Conservation (phyloP, 2,888 invertebrate genomes). For the Prosapia bicincta region DNA sequence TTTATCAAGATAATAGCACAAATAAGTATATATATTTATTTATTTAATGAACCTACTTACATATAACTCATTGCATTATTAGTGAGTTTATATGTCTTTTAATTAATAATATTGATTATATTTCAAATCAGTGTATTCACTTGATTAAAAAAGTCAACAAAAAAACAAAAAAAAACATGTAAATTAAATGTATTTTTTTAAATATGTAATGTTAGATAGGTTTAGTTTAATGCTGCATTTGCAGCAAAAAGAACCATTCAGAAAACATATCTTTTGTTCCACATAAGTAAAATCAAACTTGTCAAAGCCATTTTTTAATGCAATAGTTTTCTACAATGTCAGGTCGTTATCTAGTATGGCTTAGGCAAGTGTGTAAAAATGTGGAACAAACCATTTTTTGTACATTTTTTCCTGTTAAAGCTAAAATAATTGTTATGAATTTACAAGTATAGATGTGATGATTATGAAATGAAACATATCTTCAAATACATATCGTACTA, state of each 20-base stretch:
- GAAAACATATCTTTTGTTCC: neutral
- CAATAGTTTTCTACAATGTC: neutral
- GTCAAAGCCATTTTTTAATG: neutral
- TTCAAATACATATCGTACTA: constrained; percentile 2
- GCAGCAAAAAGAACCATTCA: neutral
- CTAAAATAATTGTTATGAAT: neutral
- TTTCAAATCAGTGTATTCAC: neutral
- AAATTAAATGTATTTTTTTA: constrained; percentile 2
- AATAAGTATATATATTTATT: neutral
- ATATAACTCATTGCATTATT: neutral
- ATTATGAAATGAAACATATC: neutral
- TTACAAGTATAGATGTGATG: neutral
- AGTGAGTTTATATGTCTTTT: neutral
- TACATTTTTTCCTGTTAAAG: neutral
- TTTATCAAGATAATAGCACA: neutral
- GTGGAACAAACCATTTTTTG: neutral
- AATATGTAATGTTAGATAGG: neutral
- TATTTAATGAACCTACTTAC: neutral
- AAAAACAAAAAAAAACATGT: neutral
- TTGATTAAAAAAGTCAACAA: neutral
- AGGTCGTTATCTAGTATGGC: neutral
- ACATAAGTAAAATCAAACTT: neutral
- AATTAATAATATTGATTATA: neutral
- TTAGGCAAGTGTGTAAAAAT: neutral
- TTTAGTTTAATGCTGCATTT: neutral